A percentile compares a stretch with the other conserved stretches of the same genome.
Evolutionary conservation across 2,888 invertebrate species (phyloP).

Genomic region (Ellobium chinense): DNA sequence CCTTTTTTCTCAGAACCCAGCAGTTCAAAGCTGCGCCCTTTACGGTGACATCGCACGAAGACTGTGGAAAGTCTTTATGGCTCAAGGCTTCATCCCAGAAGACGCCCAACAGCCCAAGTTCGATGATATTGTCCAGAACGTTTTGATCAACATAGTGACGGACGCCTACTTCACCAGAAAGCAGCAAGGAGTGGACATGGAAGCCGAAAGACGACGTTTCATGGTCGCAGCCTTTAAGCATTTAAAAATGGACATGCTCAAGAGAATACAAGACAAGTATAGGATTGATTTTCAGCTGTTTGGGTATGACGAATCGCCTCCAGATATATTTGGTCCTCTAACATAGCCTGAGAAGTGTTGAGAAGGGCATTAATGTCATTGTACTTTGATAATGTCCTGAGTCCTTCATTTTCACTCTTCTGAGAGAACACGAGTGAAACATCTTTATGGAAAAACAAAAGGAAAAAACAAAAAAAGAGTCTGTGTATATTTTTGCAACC

Average conservation of each 20-base stretch:
- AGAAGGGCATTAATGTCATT: too few species aligned
- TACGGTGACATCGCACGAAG: conserved; percentile 39
- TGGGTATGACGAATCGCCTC: neutral
- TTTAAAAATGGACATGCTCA: neutral
- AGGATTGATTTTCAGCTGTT: neutral
- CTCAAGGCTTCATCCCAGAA: conserved; percentile 58
- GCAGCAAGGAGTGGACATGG: neutral
- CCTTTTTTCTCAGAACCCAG: neutral
- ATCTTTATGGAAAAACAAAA: too few species aligned
- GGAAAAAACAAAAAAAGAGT: too few species aligned
- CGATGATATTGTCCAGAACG: neutral
- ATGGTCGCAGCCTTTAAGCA: neutral
- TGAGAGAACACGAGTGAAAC: too few species aligned
- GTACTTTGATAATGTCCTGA: too few species aligned
- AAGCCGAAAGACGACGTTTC: neutral
- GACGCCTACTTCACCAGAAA: neutral
- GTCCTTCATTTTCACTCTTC: too few species aligned
- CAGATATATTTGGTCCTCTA: too few species aligned
- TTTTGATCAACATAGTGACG: neutral
- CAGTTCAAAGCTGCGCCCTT: conserved; percentile 36
- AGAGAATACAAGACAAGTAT: neutral
- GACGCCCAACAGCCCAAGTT: neutral
- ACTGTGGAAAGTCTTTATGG: conserved; percentile 58
- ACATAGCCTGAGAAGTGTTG: too few species aligned
- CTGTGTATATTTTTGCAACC: too few species aligned